Evolutionary conservation across 2,797 vertebrate species (phyloP), one percentile per base, ranked within the genome.

Genomic region (Sebastes cheni): DNA sequence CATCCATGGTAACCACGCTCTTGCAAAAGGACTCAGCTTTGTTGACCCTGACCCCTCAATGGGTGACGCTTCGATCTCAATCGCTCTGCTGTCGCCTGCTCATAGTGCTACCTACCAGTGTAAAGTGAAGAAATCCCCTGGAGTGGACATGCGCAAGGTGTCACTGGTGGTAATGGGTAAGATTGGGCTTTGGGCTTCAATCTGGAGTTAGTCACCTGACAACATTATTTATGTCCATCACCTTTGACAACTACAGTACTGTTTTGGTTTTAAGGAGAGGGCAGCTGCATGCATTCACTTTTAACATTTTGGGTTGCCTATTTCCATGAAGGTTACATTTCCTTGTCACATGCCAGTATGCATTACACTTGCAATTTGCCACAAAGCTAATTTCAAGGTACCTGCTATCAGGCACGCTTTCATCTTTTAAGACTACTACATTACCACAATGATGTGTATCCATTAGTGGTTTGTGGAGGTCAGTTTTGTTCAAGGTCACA

Each of bases 51-150:
- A 99, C 91, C 98, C 97, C 4, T 95, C 96, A 6, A 87, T 82
- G 30, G 95, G 97, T 0, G 96, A 99, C 0, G 97, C 97, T 2
- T 98, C 98, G 22, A 97, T 98, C 65, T 94, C 91, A n/a, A 94
- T 99, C 23, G 67, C 93, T 0, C 86, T 92, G 25, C 93, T 98
- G 78, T 92, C 95, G 1, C 85, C 92, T 0, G 86, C 88, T 0
- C 96, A 98, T 70, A 95, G 94, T 0, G 97, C 95, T 7, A 98
- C 97, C 18, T 99, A 97, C 60, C 97, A 97, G 90, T 98, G 98
- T 75, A 97, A 96, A 54, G 98, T 99, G 68, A 98, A 97, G 95
- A 98, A 97, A 76, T 94, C 96, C 18, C 98, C 97, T 0, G 96
- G 95, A 22, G 95, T 96, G 86, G 97, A 97, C 68, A 95, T 89